Base-by-base conservation (phyloP, 2,113 vertebrate genomes). In the Pterocles orientalis region DNA sequence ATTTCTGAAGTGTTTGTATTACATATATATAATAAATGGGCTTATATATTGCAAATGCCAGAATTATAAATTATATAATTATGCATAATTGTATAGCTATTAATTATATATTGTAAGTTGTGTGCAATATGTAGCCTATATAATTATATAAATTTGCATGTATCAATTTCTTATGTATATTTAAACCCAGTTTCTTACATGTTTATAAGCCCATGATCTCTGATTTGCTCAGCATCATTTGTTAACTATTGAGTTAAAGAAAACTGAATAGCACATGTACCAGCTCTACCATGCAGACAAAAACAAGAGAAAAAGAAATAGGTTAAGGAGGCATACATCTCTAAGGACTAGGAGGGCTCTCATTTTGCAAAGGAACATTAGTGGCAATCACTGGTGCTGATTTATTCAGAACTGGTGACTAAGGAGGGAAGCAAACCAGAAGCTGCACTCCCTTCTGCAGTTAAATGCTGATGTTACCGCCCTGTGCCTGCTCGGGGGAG, bases 221-320 rank as follows among this genome's bases (percentile, higher is more conserved):
- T 54, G 39, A 28, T 71, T 78, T 93, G 33, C 58, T 78, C 14
- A 70, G 57, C n/a, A 76, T 36, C 10, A 2, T 29, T 54, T 71
- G 34, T 65, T n/a, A 82, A 12, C 36, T 34, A 4, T 5, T 2
- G 4, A 53, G 51, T 34, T 65, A 28, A 3, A n/a, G 50, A 41
- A 0, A 11, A 15, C 8, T 36, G 36, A 18, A 14, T 25, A 24
- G n/a, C 2, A 1, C 3, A 6, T 7, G 36, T 10, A 18, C n/a
- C 53, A 64, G 34, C 28, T 48, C 71, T 45, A 10, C 51, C 0
- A 1, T 7, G 18, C 54, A 13, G 16, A 20, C 10, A 29, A 86
- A 68, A 47, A 41, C 9, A 43, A 72, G 47, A 29, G n/a, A n/a
- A 48, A 90, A 82, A 82, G 14, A 45, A 56, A 18, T 6, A 33